A percentile compares a stretch with the other conserved stretches of the same genome.
phyloP scores from a whole-genome alignment of 2,797 vertebrate genomes.

The Myoxocephalus aenaeus region DNA sequence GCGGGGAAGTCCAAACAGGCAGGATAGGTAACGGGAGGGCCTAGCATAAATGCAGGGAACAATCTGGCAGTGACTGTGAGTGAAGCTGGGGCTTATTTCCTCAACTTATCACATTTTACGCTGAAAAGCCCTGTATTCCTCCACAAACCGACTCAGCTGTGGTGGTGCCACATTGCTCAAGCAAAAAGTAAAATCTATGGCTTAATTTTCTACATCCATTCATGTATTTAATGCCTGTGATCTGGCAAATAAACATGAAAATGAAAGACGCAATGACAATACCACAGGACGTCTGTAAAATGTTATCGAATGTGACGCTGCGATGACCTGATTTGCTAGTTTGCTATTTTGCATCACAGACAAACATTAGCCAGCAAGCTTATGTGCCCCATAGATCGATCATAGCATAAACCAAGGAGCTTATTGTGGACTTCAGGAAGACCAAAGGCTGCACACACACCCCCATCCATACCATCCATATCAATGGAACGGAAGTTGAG shows the following conservation, averaged over 20 bases:
- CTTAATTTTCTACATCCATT: not conserved
- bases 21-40: too few relatives aligned
- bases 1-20: too few relatives aligned
- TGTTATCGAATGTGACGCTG: not conserved
- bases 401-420: not conserved
- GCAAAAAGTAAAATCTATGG: not conserved
- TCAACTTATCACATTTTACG: not conserved
- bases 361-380: not conserved
- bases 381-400: not conserved
- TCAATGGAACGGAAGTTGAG: too few relatives aligned
- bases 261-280: not conserved
- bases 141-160: not conserved
- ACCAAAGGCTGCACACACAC: too few relatives aligned
- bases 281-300: not conserved
- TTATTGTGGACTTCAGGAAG: too few relatives aligned
- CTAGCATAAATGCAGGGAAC: too few relatives aligned
- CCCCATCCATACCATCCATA: too few relatives aligned
- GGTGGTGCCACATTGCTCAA: not conserved
- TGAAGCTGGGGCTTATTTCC: not conserved
- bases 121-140: not conserved
- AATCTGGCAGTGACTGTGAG: too few relatives aligned
- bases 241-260: not conserved
- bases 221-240: not conserved
- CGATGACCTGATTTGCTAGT: not conserved
- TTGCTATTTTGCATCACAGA: conserved; percentile 10